Base-by-base conservation (phyloP, 1,140 invertebrate species). In the Brachionus plicatilis region DNA sequence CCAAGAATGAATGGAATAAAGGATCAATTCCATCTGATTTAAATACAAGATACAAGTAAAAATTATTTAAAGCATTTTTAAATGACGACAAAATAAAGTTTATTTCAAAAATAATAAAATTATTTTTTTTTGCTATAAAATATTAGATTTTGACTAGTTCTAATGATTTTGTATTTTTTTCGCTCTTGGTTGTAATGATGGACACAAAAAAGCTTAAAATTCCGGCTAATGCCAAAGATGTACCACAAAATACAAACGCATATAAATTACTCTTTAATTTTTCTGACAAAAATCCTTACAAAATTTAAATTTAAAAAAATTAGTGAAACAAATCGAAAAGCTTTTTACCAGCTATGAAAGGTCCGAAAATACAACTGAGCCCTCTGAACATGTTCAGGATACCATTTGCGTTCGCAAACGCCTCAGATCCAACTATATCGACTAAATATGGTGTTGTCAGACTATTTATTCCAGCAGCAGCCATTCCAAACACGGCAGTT, bases 381-480 rank as follows among this genome's bases (percentile, higher is more conserved):
- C 79, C 79, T 65, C 79, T 43, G 43, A 82, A 60, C 37, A 82
- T 60, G 24, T 82, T 82, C 1, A 82, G 37, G 20, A 82, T 65
- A 6, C 79, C 79, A 27, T 65, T 60, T 41, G 53, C 79, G 43
- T 82, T 60, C 3, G 37, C 37, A 47, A 82, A 82, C 20, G 37
- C n/a, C 12, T 82, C 20, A 7, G 37, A 68, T 24, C 79, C 79
- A 12, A 82, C 79, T 12, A 68, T 68, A 60, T 82, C 79, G 2
- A 82, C 65, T 27, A 82, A n/a, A 68, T 82, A 82, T 20, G 79
- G 79, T 17, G 53, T 82, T 12, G 65, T 20, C 12, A 82, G 33
- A 65, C 53, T 65, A 68, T 82, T 82, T 56, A 82, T 82, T 14
- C 79, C 79, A 4, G 53, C 79, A 29, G 53, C n/a, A 45, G 79